These are phyloP conservation scores for Chloroclystis v-ata DNA, from an alignment of 2,888 invertebrate genomes.

Conservation along the genomic window DNA sequence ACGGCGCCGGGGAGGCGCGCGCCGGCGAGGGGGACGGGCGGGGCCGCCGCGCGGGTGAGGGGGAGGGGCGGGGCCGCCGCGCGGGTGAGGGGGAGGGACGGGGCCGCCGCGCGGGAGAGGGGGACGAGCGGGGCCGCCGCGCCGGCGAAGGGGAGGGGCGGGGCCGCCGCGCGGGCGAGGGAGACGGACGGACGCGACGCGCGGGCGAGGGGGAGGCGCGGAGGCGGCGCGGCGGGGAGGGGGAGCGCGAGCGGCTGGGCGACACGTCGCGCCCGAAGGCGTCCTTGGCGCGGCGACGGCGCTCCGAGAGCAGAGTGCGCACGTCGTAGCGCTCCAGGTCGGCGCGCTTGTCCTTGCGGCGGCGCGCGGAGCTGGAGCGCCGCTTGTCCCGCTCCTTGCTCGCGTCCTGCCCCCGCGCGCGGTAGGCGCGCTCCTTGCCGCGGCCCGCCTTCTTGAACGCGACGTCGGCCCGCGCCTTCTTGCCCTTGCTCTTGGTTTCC, in stretches of 20 bases:
- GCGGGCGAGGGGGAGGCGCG: constrained; percentile 27
- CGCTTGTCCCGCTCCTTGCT: constrained; percentile 36
- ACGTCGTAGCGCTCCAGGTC: constrained; percentile 91
- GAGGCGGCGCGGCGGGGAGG: constrained; percentile 20
- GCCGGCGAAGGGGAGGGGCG: constrained; percentile 73
- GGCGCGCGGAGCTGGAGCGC: constrained; percentile 39
- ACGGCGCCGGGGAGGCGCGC: constrained; percentile 34
- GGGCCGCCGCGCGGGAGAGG: constrained; percentile 15
- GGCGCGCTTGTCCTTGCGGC: constrained; percentile 80
- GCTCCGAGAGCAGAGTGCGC: constrained; percentile 85
- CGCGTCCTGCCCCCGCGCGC: constrained; percentile 75
- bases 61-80: constrained; percentile 22
- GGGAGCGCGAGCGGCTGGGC: constrained; percentile 38
- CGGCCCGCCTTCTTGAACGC: constrained; percentile 90
- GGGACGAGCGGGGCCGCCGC: too few relatives aligned
- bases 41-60: constrained; percentile 32
- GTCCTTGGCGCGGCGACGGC: constrained; percentile 82
- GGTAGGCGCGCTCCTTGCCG: constrained; percentile 82
- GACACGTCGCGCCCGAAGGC: constrained; percentile 87
- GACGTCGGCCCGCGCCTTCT: constrained; percentile 55
- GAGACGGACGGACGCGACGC: too few relatives aligned
- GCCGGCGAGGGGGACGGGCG: constrained; percentile 38
- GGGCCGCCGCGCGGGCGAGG: constrained; percentile 35
- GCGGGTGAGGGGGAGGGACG: constrained; percentile 34
- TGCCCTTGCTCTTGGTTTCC: constrained; percentile 45